Conservation (phyloP, 2,888 invertebrate genomes). For the Hoplodrina blanda region DNA sequence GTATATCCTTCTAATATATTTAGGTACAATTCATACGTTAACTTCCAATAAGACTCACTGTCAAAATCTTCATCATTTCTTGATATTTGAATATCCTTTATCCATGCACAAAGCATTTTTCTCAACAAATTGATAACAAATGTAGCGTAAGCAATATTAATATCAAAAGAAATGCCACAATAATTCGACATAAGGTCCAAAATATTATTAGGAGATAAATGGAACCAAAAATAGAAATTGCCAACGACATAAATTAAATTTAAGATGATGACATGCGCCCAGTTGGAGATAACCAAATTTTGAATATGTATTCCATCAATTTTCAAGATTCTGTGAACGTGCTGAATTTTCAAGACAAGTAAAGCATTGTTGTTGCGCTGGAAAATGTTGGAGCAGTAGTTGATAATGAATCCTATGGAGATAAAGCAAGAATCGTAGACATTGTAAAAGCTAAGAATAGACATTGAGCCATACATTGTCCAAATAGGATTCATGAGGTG, state of each 20-base stretch:
- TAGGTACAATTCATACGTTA: slow-evolving; percentile 21
- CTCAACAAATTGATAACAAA: slow-evolving; percentile 29
- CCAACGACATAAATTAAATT: slow-evolving; percentile 14
- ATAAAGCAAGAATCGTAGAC: slow-evolving; percentile 14
- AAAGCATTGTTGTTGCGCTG: slow-evolving; percentile 15
- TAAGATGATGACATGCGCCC: slow-evolving; percentile 8
- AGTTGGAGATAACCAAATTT: slow-evolving; percentile 9
- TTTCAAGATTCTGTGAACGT: slow-evolving; percentile 19
- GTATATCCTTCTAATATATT: slow-evolving; percentile 24
- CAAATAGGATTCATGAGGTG: not conserved
- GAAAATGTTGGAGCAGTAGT: slow-evolving; percentile 22
- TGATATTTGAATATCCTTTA: slow-evolving; percentile 7
- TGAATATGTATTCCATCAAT: slow-evolving; percentile 5
- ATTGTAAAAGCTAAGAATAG: slow-evolving; percentile 12
- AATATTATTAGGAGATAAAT: not conserved
- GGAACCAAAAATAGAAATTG: not conserved
- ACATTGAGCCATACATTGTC: not conserved
- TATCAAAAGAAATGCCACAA: slow-evolving; percentile 25
- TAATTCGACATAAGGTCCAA: not conserved
- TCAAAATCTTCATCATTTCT: not conserved
- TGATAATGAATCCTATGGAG: slow-evolving; percentile 27
- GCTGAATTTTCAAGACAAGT: slow-evolving; percentile 32
- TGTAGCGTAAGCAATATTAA: slow-evolving; percentile 29
- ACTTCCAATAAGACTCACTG: slow-evolving; percentile 10
- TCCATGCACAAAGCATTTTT: slow-evolving; percentile 9